These are phyloP conservation scores for Falco biarmicus DNA, from an alignment of 2,797 vertebrate species.

Conservation along the genomic window DNA sequence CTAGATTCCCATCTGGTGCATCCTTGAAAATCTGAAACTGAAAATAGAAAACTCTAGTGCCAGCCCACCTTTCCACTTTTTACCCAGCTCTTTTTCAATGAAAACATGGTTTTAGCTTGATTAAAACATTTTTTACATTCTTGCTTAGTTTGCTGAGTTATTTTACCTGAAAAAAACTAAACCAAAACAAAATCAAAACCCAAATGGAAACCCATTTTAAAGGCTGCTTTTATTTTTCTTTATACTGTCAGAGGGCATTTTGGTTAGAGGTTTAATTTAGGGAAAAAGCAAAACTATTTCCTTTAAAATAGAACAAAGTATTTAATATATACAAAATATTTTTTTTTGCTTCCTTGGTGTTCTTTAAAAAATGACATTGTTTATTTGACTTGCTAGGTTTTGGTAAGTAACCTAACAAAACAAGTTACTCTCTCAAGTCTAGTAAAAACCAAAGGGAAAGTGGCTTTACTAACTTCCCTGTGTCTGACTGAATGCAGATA, in stretches of 20 bases:
- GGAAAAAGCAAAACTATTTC: not conserved
- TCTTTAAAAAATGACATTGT: not conserved
- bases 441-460: not conserved
- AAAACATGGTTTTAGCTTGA: not conserved
- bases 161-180: not conserved
- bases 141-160: not conserved
- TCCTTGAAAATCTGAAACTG: not conserved
- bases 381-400: not conserved
- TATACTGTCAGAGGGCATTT: not conserved
- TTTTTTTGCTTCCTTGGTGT: not conserved
- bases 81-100: not conserved
- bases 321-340: not conserved
- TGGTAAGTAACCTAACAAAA: not conserved
- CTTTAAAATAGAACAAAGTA: not conserved
- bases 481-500: not conserved
- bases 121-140: not conserved
- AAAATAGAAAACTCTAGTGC: not conserved
- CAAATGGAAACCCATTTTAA: not conserved
- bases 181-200: not conserved
- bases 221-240: not conserved
- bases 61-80: not conserved
- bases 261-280: not conserved
- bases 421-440: not conserved
- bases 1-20: not conserved
- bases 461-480: not conserved